These are phyloP conservation scores for Phaethornis superciliosus DNA, from an alignment of 2,113 vertebrate genomes.

Conservation along the genomic window DNA sequence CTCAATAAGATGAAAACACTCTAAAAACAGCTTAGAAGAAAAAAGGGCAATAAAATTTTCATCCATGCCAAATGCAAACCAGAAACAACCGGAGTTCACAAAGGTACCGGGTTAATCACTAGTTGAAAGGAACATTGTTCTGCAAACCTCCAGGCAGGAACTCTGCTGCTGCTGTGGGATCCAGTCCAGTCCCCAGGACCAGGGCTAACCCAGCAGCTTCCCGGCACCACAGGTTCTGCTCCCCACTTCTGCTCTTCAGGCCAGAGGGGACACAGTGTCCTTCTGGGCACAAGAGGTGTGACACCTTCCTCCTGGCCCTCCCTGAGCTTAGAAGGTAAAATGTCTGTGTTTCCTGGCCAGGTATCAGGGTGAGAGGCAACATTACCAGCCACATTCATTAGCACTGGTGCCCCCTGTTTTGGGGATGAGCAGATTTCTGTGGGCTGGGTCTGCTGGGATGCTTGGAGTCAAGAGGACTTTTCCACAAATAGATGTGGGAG, in stretches of 20 bases:
- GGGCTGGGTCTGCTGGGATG: neutral
- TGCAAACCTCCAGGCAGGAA: neutral
- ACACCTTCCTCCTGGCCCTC: neutral
- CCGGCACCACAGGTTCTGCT: neutral
- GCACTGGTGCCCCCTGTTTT: neutral
- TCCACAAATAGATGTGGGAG: neutral
- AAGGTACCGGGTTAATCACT: neutral
- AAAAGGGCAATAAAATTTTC: neutral
- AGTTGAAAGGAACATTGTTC: neutral
- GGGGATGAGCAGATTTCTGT: neutral
- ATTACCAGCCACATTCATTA: neutral
- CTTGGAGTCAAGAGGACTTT: neutral
- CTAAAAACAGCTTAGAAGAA: neutral
- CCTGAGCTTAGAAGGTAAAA: neutral
- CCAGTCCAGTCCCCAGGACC: neutral
- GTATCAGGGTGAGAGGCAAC: neutral
- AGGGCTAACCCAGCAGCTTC: neutral
- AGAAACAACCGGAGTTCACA: neutral
- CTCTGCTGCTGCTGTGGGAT: neutral
- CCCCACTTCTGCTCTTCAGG: rapidly evolving
- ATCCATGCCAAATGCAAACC: neutral
- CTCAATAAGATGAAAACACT: neutral
- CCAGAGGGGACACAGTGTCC: neutral
- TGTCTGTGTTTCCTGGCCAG: neutral
- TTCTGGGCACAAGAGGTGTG: neutral